Evolutionary conservation across 2,888 invertebrate species (phyloP), one percentile per base, ranked within the genome.

Genomic region (Lampropteryx suffumata): DNA sequence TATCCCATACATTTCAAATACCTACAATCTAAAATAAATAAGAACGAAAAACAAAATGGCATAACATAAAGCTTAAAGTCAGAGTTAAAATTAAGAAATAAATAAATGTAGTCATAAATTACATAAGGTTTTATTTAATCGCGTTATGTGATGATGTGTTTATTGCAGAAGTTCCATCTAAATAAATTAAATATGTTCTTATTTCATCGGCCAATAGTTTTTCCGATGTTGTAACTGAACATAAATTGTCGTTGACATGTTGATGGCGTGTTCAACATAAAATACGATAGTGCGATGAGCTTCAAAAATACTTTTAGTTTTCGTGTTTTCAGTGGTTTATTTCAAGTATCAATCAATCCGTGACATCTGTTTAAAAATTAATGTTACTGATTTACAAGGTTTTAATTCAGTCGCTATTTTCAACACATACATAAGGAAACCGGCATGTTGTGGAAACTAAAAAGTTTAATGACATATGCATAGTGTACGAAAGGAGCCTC

Each of bases 1-100:
- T 44, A 33, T 24, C 3, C 27, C 21, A 57, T 64, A 64, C 49
- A 63, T 48, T 45, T 46, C 33, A 51, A 55, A 59, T 64, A 64
- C 55, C 52, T 76, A 71, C 54, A 64, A n/a, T 28, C 74, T 74
- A 74, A 57, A 71, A 73, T 73, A 73, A 75, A 45, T 75, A 70
- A 73, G 32, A n/a, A 62, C 49, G 51, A 67, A 50, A 59, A 60
- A 59, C 55, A 53, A 54, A 67, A 67, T 69, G 67, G 67, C 67
- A 69, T 69, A 61, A 62, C 54, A 54, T 73, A 75, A 73, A 72
- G 65, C 69, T 67, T 62, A 62, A 21, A 61, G 24, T 46, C 32
- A 14, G 17, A 33, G 27, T 30, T 4, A 44, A 45, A 42, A 52
- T 43, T 36, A 13, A 46, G 41, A 49, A 55, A 61, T 57, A 57